phyloP scores from a whole-genome alignment of 64 coral and sea anemone species.

The Catalaphyllia jardinei region DNA sequence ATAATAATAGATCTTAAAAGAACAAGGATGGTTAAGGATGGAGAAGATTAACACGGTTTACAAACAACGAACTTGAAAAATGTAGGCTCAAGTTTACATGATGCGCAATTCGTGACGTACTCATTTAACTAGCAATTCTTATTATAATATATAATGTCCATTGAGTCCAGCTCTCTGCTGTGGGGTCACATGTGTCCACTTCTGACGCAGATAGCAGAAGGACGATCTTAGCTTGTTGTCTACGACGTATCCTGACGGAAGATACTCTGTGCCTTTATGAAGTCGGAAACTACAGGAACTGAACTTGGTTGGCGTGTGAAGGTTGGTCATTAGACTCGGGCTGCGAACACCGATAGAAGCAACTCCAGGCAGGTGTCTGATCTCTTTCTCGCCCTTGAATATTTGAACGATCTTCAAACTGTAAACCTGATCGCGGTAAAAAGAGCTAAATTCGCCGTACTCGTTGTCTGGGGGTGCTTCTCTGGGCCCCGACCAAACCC shows the following conservation, averaged over 20 bases:
- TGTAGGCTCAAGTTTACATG: too few species aligned
- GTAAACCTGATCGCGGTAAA: constrained; percentile 1
- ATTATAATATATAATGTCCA: not conserved
- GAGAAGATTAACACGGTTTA: too few species aligned
- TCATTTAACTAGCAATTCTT: too few species aligned
- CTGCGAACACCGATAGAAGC: not conserved
- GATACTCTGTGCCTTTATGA: not conserved
- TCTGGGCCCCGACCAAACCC: not conserved
- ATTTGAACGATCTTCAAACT: constrained; percentile 7
- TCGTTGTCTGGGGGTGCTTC: not conserved
- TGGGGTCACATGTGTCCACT: not conserved
- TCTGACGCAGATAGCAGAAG: not conserved
- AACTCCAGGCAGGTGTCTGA: not conserved
- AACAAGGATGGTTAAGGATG: too few species aligned
- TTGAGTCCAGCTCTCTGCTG: not conserved
- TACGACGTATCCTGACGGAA: not conserved
- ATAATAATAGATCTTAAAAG: too few species aligned
- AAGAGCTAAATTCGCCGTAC: not conserved
- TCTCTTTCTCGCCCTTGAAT: not conserved
- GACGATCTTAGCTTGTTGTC: not conserved
- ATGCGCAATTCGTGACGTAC: too few species aligned
- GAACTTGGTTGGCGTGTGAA: not conserved
- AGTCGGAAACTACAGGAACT: not conserved
- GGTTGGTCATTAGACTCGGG: not conserved
- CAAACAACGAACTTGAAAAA: too few species aligned